These are phyloP conservation scores for Spondyliosoma cantharus DNA, from an alignment of 2,797 vertebrate species.

Conservation along the genomic window DNA sequence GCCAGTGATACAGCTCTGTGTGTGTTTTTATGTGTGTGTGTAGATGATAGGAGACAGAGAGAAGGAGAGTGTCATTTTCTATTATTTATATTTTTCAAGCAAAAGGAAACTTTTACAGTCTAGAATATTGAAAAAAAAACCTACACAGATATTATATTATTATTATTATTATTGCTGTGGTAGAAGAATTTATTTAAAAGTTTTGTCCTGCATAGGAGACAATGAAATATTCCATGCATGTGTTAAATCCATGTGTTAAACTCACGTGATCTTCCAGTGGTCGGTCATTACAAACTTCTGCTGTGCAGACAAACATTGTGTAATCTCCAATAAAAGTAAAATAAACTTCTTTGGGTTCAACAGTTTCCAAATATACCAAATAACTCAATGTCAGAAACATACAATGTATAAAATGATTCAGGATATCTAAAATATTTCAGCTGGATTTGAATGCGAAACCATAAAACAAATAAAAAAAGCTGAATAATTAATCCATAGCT, in stretches of 20 bases:
- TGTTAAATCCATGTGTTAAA: neutral
- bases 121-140: neutral
- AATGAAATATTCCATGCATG: neutral
- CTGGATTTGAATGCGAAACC: neutral
- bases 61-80: neutral
- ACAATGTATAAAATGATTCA: neutral
- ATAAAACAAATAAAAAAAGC: neutral
- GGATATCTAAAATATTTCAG: neutral
- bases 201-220: neutral
- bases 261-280: neutral
- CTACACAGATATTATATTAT: neutral
- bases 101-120: neutral
- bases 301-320: neutral
- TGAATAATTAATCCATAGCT: neutral
- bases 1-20: constrained; percentile 7
- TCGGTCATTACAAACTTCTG: neutral
- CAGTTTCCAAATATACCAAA: neutral
- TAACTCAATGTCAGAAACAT: neutral
- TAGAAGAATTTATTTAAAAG: neutral
- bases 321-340: no score
- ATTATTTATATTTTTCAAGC: neutral
- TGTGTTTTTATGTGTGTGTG: constrained; percentile 4
- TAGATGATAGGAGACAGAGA: neutral
- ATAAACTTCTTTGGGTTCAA: no score
- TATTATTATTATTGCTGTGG: no score